Evolutionary conservation across 2,113 vertebrate genomes (phyloP).

Genomic region (Eptesicus fuscus): DNA sequence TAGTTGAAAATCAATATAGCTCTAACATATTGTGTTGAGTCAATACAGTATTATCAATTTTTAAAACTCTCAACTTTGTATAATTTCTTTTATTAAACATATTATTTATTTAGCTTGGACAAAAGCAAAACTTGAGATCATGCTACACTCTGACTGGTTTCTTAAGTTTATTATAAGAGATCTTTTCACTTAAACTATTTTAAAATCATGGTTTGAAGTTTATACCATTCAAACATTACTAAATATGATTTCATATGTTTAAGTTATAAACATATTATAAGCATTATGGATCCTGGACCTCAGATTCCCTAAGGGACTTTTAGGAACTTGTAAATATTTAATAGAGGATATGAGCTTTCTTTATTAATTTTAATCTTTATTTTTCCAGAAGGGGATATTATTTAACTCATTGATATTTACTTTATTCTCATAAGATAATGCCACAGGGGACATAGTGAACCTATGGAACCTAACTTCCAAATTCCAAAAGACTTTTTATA

Average conservation of each 20-base stretch:
- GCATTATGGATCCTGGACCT: background rate
- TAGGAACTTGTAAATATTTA: constrained; percentile 37
- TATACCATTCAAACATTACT: background rate
- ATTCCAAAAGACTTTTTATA: background rate
- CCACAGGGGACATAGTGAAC: background rate
- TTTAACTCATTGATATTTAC: constrained; percentile 3
- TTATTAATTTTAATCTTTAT: constrained; percentile 26
- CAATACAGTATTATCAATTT: background rate
- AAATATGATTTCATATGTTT: background rate
- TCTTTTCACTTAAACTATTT: constrained; percentile 21
- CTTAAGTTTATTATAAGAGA: background rate
- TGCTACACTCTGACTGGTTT: background rate
- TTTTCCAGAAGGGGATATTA: background rate
- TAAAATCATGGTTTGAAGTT: background rate
- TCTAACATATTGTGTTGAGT: background rate
- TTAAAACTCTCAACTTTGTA: background rate
- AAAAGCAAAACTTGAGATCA: background rate
- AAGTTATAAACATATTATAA: constrained; percentile 28
- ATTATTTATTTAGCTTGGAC: background rate
- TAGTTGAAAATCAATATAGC: background rate
- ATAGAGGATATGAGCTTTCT: background rate
- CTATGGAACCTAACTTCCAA: background rate
- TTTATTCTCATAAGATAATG: background rate
- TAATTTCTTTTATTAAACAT: background rate
- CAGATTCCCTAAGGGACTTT: background rate